Evolutionary conservation across 2,797 vertebrate genomes (phyloP), one percentile per base, ranked within the genome.

Genomic region (Parotocinclus haroldoi): DNA sequence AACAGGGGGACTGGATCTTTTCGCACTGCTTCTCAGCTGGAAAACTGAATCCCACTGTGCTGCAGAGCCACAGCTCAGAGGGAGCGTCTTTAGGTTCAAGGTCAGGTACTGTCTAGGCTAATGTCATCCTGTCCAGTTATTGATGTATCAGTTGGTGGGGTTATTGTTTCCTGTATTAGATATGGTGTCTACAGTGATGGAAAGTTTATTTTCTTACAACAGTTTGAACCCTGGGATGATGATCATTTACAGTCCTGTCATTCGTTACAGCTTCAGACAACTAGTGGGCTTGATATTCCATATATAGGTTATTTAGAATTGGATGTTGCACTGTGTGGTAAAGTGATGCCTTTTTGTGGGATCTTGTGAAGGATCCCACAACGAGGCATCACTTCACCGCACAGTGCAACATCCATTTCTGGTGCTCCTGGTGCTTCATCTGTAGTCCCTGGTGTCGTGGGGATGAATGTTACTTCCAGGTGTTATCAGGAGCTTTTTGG

Each of bases 401-500:
- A n/a, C n/a, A n/a, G n/a, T n/a, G n/a, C n/a, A n/a, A n/a, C n/a
- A n/a, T n/a, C n/a, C n/a, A n/a, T n/a, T n/a, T n/a, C n/a, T n/a
- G n/a, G n/a, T n/a, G n/a, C 19, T 36, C 51, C 51, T 2, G 36
- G 36, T 39, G 36, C n/a, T 3, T 39, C 36, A 1, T n/a, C 36
- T 56, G 37, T 9, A 4, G 54, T 10, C 7, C 54, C 37, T 38
- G 51, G 51, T 12, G 51, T 53, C 10, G 8, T 78, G 0, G 73
- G 74, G 5, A 73, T 80, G 74, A 80, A 76, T 7, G 14, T 78
- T 0, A 61, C 79, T 0, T 3, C 13, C 0, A 39, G 11, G 1
- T 72, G 76, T 8, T 78, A 72, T 3, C 11, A 38, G 0, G 59
- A 77, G 13, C 54, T 77, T 0, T 78, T 81, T 54, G 63, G 50